These are phyloP conservation scores for Dascyllus trimaculatus DNA, from an alignment of 2,113 vertebrate species.

Conservation along the genomic window DNA sequence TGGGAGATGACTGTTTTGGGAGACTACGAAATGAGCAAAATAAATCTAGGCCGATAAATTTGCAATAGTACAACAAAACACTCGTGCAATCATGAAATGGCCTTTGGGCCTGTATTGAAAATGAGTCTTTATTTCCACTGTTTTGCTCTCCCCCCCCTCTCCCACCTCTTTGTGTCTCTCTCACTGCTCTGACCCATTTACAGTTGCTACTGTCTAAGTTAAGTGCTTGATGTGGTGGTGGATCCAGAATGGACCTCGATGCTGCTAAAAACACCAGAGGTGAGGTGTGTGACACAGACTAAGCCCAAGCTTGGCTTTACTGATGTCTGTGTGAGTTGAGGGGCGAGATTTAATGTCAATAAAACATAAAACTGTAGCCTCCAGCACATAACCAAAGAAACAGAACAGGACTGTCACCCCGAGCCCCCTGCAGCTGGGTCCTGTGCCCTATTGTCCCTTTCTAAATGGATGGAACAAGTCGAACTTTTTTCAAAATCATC, in stretches of 20 bases:
- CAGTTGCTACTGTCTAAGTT: conserved; percentile 36
- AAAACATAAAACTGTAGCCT: no score
- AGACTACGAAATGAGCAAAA: conserved; percentile 15
- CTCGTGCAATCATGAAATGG: conserved; percentile 37
- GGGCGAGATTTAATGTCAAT: no score
- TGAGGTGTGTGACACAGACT: background rate
- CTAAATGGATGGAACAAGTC: no score
- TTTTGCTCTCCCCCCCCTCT: conserved; percentile 23
- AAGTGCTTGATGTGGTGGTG: conserved; percentile 52
- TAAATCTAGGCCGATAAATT: conserved; percentile 37
- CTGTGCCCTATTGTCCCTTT: no score
- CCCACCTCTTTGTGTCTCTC: conserved; percentile 13
- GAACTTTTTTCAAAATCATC: no score
- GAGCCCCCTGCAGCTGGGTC: no score
- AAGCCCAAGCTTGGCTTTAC: background rate
- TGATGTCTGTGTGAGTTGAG: background rate
- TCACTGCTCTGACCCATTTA: conserved; percentile 75
- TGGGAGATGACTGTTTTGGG: background rate
- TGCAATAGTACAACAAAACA: conserved; percentile 38
- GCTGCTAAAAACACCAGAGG: background rate
- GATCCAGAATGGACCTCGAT: conserved; percentile 3
- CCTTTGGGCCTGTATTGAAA: conserved; percentile 45
- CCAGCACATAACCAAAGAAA: no score
- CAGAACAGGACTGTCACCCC: no score
- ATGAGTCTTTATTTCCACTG: conserved; percentile 36